phyloP scores from a whole-genome alignment of 2,888 invertebrate genomes.

The Papilio demoleus region DNA sequence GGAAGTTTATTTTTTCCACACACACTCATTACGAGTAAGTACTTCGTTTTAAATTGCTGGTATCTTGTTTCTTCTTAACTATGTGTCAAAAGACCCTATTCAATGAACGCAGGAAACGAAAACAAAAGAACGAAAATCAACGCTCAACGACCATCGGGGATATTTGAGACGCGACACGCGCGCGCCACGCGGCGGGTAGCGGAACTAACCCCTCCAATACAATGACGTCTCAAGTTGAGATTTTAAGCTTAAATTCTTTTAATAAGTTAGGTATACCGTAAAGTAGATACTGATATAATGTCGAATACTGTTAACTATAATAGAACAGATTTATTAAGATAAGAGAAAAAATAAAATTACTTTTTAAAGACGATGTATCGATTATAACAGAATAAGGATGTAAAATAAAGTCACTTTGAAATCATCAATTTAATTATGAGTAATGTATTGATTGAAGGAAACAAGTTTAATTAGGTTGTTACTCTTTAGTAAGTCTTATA shows the following conservation, averaged over 20 bases:
- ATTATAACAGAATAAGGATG: too few species aligned
- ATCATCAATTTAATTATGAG: too few species aligned
- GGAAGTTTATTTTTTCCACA: conserved; percentile 37
- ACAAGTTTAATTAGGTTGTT: too few species aligned
- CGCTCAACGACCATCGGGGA: conserved; percentile 46
- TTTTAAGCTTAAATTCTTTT: conserved; percentile 37
- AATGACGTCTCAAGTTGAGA: conserved; percentile 35
- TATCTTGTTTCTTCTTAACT: conserved; percentile 43
- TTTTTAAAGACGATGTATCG: too few species aligned
- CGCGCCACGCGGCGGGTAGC: conserved; percentile 66
- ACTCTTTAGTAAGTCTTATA: too few species aligned
- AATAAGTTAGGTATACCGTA: conserved; percentile 29
- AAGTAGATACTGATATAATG: neutral
- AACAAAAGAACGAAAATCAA: conserved; percentile 49
- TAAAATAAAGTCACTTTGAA: too few species aligned
- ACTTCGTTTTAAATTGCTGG: conserved; percentile 27
- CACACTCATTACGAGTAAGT: conserved; percentile 29
- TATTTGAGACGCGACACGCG: conserved; percentile 63
- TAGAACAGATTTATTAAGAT: neutral
- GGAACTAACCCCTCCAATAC: conserved; percentile 60
- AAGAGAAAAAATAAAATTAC: too few species aligned
- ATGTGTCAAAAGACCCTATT: conserved; percentile 44
- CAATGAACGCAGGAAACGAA: conserved; percentile 47
- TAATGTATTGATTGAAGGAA: too few species aligned
- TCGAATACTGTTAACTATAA: neutral